phyloP scores from a whole-genome alignment of 2,797 vertebrate genomes.

The Gymnothorax reevesii region DNA sequence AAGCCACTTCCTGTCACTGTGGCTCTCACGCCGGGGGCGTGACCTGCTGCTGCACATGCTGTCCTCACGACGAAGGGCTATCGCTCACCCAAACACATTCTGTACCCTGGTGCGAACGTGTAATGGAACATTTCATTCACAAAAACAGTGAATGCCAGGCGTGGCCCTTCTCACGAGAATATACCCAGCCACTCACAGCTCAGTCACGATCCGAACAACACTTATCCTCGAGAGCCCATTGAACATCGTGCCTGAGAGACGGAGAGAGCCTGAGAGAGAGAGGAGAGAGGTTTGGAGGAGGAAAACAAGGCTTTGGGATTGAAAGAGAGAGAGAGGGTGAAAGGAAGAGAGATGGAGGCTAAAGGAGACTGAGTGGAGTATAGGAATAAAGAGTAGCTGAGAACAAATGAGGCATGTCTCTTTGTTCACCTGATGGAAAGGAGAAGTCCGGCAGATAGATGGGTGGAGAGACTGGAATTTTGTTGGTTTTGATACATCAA shows the following conservation, averaged over 20 bases:
- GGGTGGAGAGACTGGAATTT: background rate
- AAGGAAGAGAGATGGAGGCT: background rate
- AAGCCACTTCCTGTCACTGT: no score
- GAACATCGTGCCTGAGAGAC: background rate
- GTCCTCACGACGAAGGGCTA: conserved; percentile 5
- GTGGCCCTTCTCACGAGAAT: conserved; percentile 33
- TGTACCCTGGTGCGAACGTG: conserved; percentile 41
- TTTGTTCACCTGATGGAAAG: background rate
- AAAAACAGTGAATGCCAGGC: conserved; percentile 41
- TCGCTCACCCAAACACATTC: conserved; percentile 38
- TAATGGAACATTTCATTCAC: conserved; percentile 38
- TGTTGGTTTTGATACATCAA: background rate
- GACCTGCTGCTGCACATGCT: background rate
- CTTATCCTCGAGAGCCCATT: conserved; percentile 31
- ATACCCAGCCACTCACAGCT: conserved; percentile 18
- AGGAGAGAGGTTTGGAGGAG: background rate
- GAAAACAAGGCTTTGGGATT: background rate
- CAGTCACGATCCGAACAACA: conserved; percentile 40
- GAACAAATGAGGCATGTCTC: background rate
- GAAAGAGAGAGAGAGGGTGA: background rate
- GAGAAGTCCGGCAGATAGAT: background rate
- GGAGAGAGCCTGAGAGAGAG: conserved; percentile 12
- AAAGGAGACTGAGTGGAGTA: background rate
- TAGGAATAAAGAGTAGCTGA: background rate
- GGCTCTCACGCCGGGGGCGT: background rate